These are phyloP conservation scores for Stenolophus ochropezus DNA, from an alignment of 2,888 invertebrate species.

Conservation along the genomic window DNA sequence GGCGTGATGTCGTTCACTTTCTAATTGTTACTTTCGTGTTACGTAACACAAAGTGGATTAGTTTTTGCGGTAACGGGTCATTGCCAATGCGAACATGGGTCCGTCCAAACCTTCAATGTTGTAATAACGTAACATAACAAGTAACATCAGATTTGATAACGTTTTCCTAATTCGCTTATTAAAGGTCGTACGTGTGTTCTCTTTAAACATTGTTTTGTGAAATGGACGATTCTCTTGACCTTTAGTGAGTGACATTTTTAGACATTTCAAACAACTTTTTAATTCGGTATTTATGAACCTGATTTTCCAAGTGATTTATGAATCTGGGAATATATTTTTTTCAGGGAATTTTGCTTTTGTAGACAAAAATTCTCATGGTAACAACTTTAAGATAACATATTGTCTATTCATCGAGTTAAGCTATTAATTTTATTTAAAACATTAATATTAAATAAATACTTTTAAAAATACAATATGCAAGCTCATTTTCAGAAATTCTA, in stretches of 20 bases:
- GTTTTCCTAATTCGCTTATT: slow-evolving; percentile 1
- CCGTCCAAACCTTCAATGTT: slow-evolving; percentile 19
- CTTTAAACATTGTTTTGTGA: not conserved
- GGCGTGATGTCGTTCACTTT: slow-evolving; percentile 50
- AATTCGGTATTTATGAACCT: too few relatives aligned
- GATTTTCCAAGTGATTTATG: too few relatives aligned
- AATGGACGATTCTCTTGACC: not conserved
- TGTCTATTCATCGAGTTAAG: too few relatives aligned
- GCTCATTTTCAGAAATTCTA: too few relatives aligned
- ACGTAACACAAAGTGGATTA: slow-evolving; percentile 18
- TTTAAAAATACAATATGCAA: too few relatives aligned
- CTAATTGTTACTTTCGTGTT: slow-evolving; percentile 53
- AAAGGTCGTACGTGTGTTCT: slow-evolving; percentile 5
- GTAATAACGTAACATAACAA: slow-evolving; percentile 3
- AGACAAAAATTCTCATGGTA: too few relatives aligned
- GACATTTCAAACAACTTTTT: too few relatives aligned
- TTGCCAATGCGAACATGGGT: slow-evolving; percentile 42
- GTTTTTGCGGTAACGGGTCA: slow-evolving; percentile 45
- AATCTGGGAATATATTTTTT: too few relatives aligned
- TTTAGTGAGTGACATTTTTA: not conserved
- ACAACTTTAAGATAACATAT: too few relatives aligned
- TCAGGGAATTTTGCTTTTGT: too few relatives aligned
- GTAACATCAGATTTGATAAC: not conserved
- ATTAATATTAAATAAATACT: too few relatives aligned
- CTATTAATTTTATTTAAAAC: too few relatives aligned